Evolutionary conservation across 2,797 vertebrate genomes (phyloP).

Genomic region (Carduelis carduelis): DNA sequence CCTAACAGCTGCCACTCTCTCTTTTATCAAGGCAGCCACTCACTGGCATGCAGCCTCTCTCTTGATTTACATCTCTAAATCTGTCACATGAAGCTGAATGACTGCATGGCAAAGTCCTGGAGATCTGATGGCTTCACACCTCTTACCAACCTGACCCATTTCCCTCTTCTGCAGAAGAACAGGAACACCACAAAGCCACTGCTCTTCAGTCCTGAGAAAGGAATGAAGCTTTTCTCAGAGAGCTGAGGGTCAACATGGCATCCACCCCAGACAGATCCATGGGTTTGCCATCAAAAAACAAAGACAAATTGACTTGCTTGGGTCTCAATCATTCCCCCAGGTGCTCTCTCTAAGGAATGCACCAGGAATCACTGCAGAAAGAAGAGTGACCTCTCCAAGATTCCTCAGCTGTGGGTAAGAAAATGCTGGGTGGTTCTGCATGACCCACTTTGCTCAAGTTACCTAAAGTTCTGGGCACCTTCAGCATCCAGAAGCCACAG

Average conservation of each 20-base stretch:
- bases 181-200: neutral
- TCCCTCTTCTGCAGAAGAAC: neutral
- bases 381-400: neutral
- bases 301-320: neutral
- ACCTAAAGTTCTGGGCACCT: neutral
- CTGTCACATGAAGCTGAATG: neutral
- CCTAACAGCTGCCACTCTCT: neutral
- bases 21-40: neutral
- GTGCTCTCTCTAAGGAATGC: neutral
- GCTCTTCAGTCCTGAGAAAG: neutral
- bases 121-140: neutral
- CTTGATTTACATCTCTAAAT: conserved; percentile 3
- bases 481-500: neutral
- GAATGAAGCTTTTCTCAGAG: neutral
- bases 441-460: neutral
- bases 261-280: neutral
- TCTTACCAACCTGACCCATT: neutral
- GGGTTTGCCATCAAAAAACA: neutral
- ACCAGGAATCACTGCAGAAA: neutral
- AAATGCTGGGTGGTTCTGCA: neutral
- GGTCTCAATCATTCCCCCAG: neutral
- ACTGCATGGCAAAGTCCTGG: neutral
- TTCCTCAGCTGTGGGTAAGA: neutral
- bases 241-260: neutral
- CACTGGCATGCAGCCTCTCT: neutral